phyloP scores from a whole-genome alignment of 2,113 vertebrate genomes.

The Eudorcas thomsonii region DNA sequence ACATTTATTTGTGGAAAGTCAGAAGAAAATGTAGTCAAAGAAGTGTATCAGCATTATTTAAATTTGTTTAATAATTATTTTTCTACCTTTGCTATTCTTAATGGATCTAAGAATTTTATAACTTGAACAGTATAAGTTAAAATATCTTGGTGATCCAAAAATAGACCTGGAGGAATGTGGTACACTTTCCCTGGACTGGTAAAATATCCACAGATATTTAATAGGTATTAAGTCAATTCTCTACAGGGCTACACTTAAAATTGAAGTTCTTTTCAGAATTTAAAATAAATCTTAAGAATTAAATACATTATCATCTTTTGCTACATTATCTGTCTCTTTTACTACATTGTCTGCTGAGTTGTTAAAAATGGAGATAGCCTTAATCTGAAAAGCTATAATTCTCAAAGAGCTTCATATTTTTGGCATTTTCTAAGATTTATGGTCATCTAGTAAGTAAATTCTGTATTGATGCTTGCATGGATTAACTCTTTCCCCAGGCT shows the following conservation, averaged over 20 bases:
- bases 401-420: not conserved
- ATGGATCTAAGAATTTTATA: not conserved
- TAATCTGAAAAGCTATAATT: not conserved
- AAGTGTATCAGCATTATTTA: not conserved
- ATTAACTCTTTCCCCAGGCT: not conserved
- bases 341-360: not conserved
- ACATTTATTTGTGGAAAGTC: not conserved
- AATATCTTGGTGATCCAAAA: not conserved
- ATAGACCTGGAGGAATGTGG: not conserved
- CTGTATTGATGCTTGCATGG: not conserved
- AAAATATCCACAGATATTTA: not conserved
- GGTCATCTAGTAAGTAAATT: not conserved
- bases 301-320: not conserved
- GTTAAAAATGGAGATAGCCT: not conserved
- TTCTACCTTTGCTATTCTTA: not conserved
- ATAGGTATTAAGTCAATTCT: not conserved
- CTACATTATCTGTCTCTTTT: not conserved
- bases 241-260: not conserved
- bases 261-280: not conserved
- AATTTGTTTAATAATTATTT: not conserved
- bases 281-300: conserved; percentile 7
- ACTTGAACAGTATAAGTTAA: not conserved
- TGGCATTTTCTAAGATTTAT: not conserved
- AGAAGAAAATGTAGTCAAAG: not conserved
- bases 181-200: not conserved